Base-by-base conservation (phyloP, 1,140 invertebrate species). In the Propsilocerus akamusi region DNA sequence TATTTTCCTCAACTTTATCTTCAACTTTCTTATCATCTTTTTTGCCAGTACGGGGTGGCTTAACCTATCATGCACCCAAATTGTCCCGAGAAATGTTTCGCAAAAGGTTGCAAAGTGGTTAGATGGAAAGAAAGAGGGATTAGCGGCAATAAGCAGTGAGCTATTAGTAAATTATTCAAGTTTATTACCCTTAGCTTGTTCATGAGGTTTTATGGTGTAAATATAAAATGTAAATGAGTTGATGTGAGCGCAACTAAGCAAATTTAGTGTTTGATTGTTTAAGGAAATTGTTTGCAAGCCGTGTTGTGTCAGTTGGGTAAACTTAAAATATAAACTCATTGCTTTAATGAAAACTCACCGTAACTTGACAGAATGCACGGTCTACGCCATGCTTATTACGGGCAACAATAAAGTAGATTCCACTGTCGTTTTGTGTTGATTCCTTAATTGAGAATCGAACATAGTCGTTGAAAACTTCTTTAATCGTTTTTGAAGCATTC, bases 331-430 rank as follows among this genome's bases (percentile, higher is more conserved):
- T 6, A 6, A 12, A 6, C 26, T 30, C 26, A n/a, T n/a, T n/a
- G n/a, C 12, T 12, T 6, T 6, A 47, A 12, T 4, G 25, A 46
- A 46, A 47, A 57, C 64, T 66, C 69, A 86, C 84, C 70, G 76
- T 77, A 26, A 91, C 75, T 32, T 85, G 88, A 53, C 87, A 81
- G 64, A 89, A 90, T 47, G 81, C 78, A 63, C 85, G 74, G 56
- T 89, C 86, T 55, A 77, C 82, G 17, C 95, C 95, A 53, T 86
- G 84, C 26, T 80, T 71, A 68, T 98, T 99, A 60, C 86, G 87
- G 5, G 88, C 83, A 17, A 97, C 70, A 52, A 97, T 85, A 47
- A 89, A 95, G 64, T 97, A 98, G 5, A 88, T 91, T 7, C 93
- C 95, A 51, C 86, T 80, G 62, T 99, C 96, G 41, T 87, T 78